Percentiles rank a stretch among this genome's conserved stretches.
Evolutionary conservation across 2,888 invertebrate species (phyloP).

Genomic region (Pollenia labialis): DNA sequence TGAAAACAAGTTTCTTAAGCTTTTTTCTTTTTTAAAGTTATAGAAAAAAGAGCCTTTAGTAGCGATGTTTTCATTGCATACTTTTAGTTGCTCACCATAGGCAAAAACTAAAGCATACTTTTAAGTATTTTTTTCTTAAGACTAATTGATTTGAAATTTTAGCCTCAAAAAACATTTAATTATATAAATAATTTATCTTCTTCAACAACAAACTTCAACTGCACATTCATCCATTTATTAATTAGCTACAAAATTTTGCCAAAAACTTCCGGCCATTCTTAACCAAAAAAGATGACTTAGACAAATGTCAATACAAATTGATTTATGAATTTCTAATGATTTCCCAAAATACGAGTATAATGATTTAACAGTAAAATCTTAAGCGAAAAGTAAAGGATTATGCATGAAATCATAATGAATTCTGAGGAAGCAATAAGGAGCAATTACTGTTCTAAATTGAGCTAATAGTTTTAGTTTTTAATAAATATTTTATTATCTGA

Average conservation of each 20-base stretch:
- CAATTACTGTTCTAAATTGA: not conserved
- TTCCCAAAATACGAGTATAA: slow-evolving; percentile 18
- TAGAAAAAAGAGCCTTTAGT: too few species aligned
- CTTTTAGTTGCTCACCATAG: not conserved
- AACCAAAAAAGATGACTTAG: slow-evolving; percentile 49
- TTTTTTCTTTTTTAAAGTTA: too few species aligned
- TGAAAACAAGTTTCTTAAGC: too few species aligned
- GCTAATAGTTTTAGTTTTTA: not conserved
- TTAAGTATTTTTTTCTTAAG: not conserved
- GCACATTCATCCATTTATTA: slow-evolving; percentile 64
- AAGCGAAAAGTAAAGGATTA: not conserved
- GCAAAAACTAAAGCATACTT: not conserved
- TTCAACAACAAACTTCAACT: slow-evolving; percentile 50
- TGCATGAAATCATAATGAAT: not conserved
- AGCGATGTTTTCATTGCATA: not conserved
- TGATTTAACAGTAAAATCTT: slow-evolving; percentile 2
- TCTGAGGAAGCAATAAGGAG: not conserved
- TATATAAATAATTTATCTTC: slow-evolving; percentile 68
- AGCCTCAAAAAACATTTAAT: slow-evolving; percentile 44
- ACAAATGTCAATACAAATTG: slow-evolving; percentile 70
- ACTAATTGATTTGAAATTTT: too few species aligned
- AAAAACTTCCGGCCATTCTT: slow-evolving; percentile 51
- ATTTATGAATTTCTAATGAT: slow-evolving; percentile 73
- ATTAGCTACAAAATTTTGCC: slow-evolving; percentile 67
- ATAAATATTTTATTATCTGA: slow-evolving; percentile 31